A percentile compares a stretch with the other conserved stretches of the same genome.
These are phyloP conservation scores for Gallinago paraguaiae DNA, from an alignment of 2,113 vertebrate species.

Conservation along the genomic window DNA sequence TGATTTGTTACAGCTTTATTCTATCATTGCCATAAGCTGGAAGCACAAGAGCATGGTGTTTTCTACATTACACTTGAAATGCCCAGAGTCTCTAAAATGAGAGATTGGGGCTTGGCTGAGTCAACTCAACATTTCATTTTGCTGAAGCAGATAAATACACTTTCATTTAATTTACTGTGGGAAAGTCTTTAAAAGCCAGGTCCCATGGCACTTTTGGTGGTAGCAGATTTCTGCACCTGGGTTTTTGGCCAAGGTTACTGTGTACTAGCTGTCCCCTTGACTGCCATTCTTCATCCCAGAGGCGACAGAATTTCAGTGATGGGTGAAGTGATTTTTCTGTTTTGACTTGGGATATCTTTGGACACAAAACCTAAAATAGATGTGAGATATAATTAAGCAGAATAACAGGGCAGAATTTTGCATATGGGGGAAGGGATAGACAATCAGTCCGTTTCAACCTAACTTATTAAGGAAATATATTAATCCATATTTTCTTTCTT, in stretches of 20 bases:
- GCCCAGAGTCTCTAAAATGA: background rate
- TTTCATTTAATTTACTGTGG: slow-evolving; percentile 60
- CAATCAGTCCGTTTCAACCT: background rate
- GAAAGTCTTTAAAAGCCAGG: slow-evolving; percentile 55
- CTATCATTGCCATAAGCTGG: background rate
- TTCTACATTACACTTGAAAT: slow-evolving; percentile 10
- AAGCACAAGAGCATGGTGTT: background rate
- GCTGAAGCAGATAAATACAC: slow-evolving; percentile 50
- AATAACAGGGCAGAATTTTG: background rate
- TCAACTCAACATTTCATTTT: slow-evolving; percentile 46
- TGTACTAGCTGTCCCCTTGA: slow-evolving; percentile 31
- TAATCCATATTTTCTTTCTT: background rate
- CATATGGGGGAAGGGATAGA: background rate
- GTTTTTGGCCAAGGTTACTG: slow-evolving; percentile 56
- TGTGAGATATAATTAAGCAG: slow-evolving; percentile 13
- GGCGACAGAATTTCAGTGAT: slow-evolving; percentile 51
- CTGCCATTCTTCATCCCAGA: slow-evolving; percentile 39
- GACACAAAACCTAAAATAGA: slow-evolving; percentile 9
- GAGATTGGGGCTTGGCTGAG: slow-evolving; percentile 34
- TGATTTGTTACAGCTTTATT: background rate
- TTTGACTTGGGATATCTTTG: slow-evolving; percentile 21
- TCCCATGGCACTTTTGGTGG: slow-evolving; percentile 42
- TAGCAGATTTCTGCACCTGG: slow-evolving; percentile 58
- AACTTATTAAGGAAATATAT: background rate
- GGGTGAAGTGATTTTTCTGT: slow-evolving; percentile 32